Evolutionary conservation across 2,797 vertebrate genomes (phyloP), one percentile per base, ranked within the genome.

Genomic region (Xenentodon cancila): DNA sequence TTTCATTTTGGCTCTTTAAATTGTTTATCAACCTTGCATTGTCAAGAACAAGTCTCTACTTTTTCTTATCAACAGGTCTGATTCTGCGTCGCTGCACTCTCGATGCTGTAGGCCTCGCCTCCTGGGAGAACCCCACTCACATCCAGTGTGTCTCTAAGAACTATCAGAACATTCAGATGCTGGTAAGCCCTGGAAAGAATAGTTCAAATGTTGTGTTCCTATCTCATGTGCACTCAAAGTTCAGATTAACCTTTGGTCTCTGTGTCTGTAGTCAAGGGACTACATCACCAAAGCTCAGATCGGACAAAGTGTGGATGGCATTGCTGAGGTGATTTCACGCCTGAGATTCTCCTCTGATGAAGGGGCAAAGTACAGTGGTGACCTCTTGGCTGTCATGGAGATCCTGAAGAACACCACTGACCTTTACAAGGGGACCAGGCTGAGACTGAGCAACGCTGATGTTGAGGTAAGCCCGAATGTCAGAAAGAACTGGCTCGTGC

Each of bases 101-200:
- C 58, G 97, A 97, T 8, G 97, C 97, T 53, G 94, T 96, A 9
- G 97, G 97, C 5, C 91, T 97, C 0, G 97, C 98, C 21, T 97
- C 93, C 65, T 99, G 98, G 98, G 96, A 97, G 58, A 93, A 83
- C 18, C 97, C 98, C n/a, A 96, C 95, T 17, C 94, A 98, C 71
- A 91, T 95, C 85, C 96, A 97, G 79, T 99, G 98, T 45, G 88
- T 99, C 81, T 99, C 98, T 82, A 97, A 96, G 18, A 95, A 96
- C 92, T 99, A 97, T 70, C 92, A 95, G 64, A 95, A 95, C 84
- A 96, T 99, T 84, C 96, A 97, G 84, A 95, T 89, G 80, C 93
- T 98, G 97, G 97, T 98, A 86, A 93, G 95, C 46, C 56, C 59
- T 13, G 19, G 25, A 53, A 64, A 65, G 47, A 0, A 17, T 0